Evolutionary conservation across 2,888 invertebrate species (phyloP), one percentile per base, ranked within the genome.

Genomic region (Callyntrura guangdongensis): DNA sequence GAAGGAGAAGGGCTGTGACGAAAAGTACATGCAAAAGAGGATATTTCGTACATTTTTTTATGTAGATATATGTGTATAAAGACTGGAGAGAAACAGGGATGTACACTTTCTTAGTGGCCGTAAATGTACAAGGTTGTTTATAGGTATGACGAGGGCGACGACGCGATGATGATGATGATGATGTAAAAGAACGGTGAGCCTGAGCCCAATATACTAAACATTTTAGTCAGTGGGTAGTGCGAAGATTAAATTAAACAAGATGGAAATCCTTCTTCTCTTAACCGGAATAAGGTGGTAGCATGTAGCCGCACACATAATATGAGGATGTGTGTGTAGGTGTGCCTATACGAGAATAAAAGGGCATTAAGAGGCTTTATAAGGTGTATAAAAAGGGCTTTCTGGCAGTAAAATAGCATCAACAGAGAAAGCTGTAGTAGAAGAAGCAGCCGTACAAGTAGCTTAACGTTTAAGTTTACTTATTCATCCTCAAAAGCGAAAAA

Each of bases 211-310:
- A n/a, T 36, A 36, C 36, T 6, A 4, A 36, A 36, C 36, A 36
- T 36, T 2, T 6, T 36, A 2, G 36, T 36, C 36, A 36, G 36
- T 56, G 56, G 56, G 53, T 36, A 49, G 77, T 77, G 53, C 17
- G 77, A 77, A 81, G 81, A 81, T 81, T 81, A 81, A 81, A 81
- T 81, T 81, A 81, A 81, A 81, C 61, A 36, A 59, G 81, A 81
- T 61, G 81, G 17, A 59, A 81, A 81, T 81, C 81, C 81, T 61
- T 81, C 36, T 6, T 36, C 36, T 36, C 36, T 6, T 36, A 4
- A 17, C 49, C 49, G 36, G 3, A 25, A 56, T 56, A 79, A 59
- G 59, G 56, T 79, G 56, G 25, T 36, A 36, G 20, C n/a, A 59
- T 36, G 9, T 14, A 3, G 47, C 49, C 22, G 45, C n/a, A 36